Base-by-base conservation (phyloP, 2,888 invertebrate genomes). In the Pyrocoelia pectoralis region DNA sequence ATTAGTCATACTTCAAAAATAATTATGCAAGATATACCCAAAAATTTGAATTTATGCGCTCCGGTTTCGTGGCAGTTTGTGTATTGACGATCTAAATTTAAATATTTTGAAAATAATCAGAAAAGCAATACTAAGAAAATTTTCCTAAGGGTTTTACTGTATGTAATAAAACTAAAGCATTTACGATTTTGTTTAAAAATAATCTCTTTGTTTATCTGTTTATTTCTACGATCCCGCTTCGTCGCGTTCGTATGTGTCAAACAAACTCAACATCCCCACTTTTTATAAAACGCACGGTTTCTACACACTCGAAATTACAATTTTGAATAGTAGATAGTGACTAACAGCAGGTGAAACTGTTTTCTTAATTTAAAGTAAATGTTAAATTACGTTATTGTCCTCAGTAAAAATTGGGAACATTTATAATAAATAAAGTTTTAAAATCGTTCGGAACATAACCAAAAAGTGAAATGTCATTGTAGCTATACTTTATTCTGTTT, bases 391-490 rank as follows among this genome's bases (percentile, higher is more conserved):
- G 6, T 19, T 5, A 24, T 19, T 50, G 18, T n/a, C 13, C 10
- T 28, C 5, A 6, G 12, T 2, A 12, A 15, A 28, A 29, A 10
- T 41, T 24, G 24, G 24, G 24, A 24, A 55, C n/a, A 46, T 15
- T 46, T 17, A 17, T 13, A 52, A 43, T 43, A 41, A 28, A 29
- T 41, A 24, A 28, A 40, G 3, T 12, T 29, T 19, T n/a, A 12
- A 12, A 14, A 4, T 17, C 13, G 6, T 18, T 53, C 17, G n/a
- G 15, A 50, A 62, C 57, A 43, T 62, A 53, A 62, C 62, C 53
- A 48, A 49, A 62, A 62, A 62, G 24, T 57, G 57, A 29, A 58
- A 28, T 62, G 62, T 62, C 62, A 62, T 62, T 17, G 17, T 46
- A 46, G 17, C 10, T 18, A 17, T 46, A 33, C n/a, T 13, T 17